Conservation (phyloP, 2,888 invertebrate species). For the Metacarcinus magister region DNA sequence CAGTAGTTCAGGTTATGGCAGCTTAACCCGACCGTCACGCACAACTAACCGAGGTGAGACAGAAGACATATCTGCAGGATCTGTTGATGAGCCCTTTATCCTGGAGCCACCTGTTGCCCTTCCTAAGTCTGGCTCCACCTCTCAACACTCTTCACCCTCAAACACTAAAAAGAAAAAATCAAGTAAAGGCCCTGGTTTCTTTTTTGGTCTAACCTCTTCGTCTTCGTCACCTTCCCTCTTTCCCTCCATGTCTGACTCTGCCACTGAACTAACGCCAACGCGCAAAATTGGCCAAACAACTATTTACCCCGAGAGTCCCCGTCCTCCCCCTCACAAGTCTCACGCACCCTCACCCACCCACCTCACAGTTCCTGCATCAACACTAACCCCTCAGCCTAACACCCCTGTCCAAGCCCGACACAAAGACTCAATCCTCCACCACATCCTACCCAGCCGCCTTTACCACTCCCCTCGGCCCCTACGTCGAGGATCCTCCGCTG, state of each 20-base stretch:
- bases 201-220: constrained; percentile 76
- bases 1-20: constrained; percentile 79
- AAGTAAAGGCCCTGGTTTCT: constrained; percentile 69
- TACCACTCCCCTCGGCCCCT: constrained; percentile 81
- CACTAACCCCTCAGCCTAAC: constrained; percentile 74
- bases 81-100: constrained; percentile 56
- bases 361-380: constrained; percentile 65
- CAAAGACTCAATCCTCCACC: constrained; percentile 79
- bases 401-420: constrained; percentile 71
- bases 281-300: constrained; percentile 78
- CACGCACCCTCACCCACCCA: constrained; percentile 71
- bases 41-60: constrained; percentile 64
- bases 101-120: constrained; percentile 28
- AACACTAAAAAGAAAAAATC: constrained; percentile 75
- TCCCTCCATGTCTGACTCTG: constrained; percentile 74
- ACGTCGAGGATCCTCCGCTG: constrained; percentile 81
- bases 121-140: constrained; percentile 44
- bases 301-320: constrained; percentile 76
- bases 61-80: constrained; percentile 51
- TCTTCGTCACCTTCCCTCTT: constrained; percentile 80
- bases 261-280: constrained; percentile 77
- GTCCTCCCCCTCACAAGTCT: constrained; percentile 71
- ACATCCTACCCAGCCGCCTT: constrained; percentile 81
- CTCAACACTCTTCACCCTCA: constrained; percentile 70
- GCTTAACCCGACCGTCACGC: constrained; percentile 76